Conservation (phyloP, 2,797 vertebrate species). For the Muraenolepis orangiensis region DNA sequence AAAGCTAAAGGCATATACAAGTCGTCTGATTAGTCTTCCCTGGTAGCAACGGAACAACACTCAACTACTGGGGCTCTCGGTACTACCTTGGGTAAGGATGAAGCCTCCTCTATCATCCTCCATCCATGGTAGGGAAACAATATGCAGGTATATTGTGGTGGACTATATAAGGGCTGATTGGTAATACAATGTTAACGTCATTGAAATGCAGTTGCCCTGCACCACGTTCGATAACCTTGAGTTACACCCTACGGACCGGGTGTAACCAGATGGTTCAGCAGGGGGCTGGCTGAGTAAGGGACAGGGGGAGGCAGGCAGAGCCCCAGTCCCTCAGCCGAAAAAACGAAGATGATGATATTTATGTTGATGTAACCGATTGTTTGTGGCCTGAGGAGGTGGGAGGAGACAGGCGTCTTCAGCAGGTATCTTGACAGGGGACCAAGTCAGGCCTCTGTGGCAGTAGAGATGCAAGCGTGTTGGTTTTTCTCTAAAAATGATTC, state of each 20-base stretch:
- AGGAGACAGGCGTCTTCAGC: constrained; percentile 23
- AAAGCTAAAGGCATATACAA: constrained; percentile 34
- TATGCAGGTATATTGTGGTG: neutral
- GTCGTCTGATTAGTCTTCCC: neutral
- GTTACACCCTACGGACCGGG: too few relatives aligned
- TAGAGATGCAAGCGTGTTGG: constrained; percentile 19
- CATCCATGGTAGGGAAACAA: neutral
- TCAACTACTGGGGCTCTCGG: neutral
- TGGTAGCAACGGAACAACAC: neutral
- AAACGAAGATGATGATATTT: constrained; percentile 1
- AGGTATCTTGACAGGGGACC: constrained; percentile 46
- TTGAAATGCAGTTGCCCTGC: neutral
- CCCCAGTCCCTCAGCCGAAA: constrained; percentile 39
- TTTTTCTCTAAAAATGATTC: constrained; percentile 18
- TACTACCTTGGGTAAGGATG: neutral
- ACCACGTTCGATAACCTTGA: neutral
- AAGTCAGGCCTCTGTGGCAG: constrained; percentile 36
- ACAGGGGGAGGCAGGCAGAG: constrained; percentile 38
- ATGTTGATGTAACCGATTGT: constrained; percentile 10
- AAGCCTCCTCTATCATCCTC: neutral
- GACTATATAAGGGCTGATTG: neutral
- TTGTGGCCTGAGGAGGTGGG: constrained; percentile 32
- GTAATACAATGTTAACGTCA: neutral
- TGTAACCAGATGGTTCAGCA: neutral
- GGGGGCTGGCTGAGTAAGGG: constrained; percentile 40